These are phyloP conservation scores for Mormyrops boulengeri DNA, from an alignment of 2,797 vertebrate genomes.

Conservation along the genomic window DNA sequence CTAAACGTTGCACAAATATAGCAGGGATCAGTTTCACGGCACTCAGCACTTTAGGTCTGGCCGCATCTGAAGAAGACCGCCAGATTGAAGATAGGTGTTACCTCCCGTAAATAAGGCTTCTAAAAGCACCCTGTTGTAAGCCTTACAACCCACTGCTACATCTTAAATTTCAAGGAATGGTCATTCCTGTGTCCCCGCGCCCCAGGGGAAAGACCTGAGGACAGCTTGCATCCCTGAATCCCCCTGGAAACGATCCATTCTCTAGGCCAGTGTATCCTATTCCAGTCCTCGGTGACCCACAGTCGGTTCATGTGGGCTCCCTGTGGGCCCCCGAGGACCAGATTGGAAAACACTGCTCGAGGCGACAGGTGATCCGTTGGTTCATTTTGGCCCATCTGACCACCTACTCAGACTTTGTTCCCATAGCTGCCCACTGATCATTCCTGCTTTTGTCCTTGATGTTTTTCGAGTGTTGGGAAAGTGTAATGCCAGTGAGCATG, in stretches of 20 bases:
- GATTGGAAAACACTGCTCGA: not conserved
- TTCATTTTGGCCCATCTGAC: not conserved
- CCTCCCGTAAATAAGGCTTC: conserved; percentile 26
- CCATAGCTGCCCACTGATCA: not conserved
- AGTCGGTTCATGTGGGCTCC: not conserved
- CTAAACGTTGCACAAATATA: conserved; percentile 25
- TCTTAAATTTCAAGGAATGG: conserved; percentile 32
- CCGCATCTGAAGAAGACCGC: conserved; percentile 1
- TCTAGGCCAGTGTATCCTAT: not conserved
- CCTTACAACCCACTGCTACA: not conserved
- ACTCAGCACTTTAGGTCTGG: conserved; percentile 18
- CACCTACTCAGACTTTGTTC: not conserved
- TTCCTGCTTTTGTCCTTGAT: not conserved
- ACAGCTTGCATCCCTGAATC: conserved; percentile 19
- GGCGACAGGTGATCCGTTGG: not conserved
- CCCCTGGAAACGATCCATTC: not conserved
- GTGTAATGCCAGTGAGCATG: no score
- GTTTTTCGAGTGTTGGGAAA: not conserved
- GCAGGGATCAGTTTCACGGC: conserved; percentile 22
- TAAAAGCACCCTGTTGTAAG: conserved; percentile 17
- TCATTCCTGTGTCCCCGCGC: conserved; percentile 20
- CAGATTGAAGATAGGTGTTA: conserved; percentile 23
- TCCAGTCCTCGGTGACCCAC: not conserved
- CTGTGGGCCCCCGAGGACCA: not conserved
- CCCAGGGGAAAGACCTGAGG: not conserved